phyloP scores from a whole-genome alignment of 2,888 invertebrate genomes.

The Trachelus iudaicus region DNA sequence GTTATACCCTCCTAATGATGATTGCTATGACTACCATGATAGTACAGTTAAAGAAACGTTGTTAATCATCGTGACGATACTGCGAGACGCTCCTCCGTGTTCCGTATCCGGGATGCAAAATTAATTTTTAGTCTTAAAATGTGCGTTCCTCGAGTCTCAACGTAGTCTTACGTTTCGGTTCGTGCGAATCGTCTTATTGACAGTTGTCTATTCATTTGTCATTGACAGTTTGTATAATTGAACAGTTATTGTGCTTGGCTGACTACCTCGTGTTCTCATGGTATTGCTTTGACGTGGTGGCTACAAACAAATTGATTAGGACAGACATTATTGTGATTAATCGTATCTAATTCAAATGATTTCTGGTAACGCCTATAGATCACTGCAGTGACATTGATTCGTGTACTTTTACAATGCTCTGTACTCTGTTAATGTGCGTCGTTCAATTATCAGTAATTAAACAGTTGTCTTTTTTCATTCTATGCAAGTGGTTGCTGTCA shows the following conservation, averaged over 20 bases:
- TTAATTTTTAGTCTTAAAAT: neutral
- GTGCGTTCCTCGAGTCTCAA: neutral
- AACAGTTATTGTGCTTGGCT: neutral
- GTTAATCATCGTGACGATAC: neutral
- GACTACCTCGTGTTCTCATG: neutral
- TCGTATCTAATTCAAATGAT: neutral
- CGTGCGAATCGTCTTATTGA: neutral
- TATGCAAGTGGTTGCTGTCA: neutral
- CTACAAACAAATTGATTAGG: neutral
- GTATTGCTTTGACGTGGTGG: neutral
- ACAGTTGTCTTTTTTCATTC: neutral
- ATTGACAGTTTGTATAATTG: neutral
- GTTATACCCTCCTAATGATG: neutral
- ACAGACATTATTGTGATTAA: neutral
- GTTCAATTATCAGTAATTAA: neutral
- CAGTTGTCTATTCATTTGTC: neutral
- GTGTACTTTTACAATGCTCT: neutral
- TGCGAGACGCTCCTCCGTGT: neutral
- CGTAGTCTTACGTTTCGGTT: neutral
- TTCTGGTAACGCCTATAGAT: neutral
- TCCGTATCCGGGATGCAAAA: neutral
- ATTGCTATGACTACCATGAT: neutral
- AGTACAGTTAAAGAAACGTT: neutral
- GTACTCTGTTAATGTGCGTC: neutral
- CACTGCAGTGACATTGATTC: neutral